phyloP scores from a whole-genome alignment of 2,113 vertebrate genomes.

The Rhinichthys klamathensis region DNA sequence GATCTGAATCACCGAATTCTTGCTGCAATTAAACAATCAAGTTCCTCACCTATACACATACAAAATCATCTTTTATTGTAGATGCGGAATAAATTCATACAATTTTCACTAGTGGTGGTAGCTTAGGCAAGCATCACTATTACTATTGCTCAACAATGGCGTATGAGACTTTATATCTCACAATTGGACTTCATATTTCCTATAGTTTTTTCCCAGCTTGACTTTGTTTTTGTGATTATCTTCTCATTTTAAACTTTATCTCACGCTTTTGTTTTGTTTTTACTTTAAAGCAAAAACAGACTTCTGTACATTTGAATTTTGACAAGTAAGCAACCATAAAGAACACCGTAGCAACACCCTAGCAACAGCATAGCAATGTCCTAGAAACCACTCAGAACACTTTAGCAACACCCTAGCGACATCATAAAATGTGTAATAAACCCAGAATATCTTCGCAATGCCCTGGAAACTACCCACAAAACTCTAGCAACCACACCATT shows the following conservation, averaged over 20 bases:
- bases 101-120: neutral
- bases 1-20: conserved; percentile 17
- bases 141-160: neutral
- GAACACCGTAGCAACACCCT: neutral
- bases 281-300: neutral
- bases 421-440: too few species aligned
- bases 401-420: too few species aligned
- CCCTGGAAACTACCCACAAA: neutral
- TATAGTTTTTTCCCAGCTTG: neutral
- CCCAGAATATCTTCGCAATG: too few species aligned
- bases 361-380: neutral
- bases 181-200: neutral
- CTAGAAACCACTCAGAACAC: neutral
- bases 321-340: neutral
- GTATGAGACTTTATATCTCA: neutral
- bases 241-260: neutral
- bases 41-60: neutral
- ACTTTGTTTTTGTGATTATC: neutral
- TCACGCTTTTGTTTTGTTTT: neutral
- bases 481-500: neutral
- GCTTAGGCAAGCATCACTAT: neutral
- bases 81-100: neutral
- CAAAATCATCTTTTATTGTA: neutral
- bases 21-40: neutral
- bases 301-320: too few species aligned